These are phyloP conservation scores for Nemapogon koenigi DNA, from an alignment of 2,888 invertebrate genomes.

Conservation along the genomic window DNA sequence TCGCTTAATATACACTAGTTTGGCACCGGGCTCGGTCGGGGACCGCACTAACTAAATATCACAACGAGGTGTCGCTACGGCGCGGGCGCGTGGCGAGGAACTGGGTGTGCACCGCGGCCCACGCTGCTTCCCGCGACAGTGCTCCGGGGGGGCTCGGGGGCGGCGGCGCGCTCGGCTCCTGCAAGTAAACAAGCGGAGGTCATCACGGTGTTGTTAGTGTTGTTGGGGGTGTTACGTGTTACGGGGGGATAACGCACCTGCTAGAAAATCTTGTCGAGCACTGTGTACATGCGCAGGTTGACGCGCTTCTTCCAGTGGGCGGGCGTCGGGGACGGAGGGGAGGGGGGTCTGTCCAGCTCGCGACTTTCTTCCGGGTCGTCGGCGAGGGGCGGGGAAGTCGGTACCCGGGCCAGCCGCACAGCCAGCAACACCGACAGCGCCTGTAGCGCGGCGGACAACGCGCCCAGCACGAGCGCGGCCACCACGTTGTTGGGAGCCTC, in stretches of 20 bases:
- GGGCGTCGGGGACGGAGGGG: constrained; percentile 15
- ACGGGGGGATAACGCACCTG: constrained; percentile 29
- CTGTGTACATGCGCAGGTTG: constrained; percentile 51
- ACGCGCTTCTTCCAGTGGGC: background rate
- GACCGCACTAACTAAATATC: background rate
- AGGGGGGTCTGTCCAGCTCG: constrained; percentile 20
- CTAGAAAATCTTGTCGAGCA: constrained; percentile 61
- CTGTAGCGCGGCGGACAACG: constrained; percentile 40
- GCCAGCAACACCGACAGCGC: constrained; percentile 35
- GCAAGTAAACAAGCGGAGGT: constrained; percentile 7
- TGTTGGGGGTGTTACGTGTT: background rate
- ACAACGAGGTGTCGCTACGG: constrained; percentile 4
- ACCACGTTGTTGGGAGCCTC: constrained; percentile 53
- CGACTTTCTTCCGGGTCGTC: background rate
- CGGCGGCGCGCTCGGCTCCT: constrained; percentile 11
- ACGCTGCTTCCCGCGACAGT: constrained; percentile 16
- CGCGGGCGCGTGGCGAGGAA: constrained; percentile 27
- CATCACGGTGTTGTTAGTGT: constrained; percentile 12
- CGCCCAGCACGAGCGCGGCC: constrained; percentile 42
- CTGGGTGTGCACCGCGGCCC: constrained; percentile 49
- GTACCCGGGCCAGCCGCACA: constrained; percentile 18
- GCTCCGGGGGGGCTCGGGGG: constrained; percentile 12
- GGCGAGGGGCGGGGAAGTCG: constrained; percentile 19
- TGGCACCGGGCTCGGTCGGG: background rate
- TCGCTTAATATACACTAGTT: too few species aligned